A percentile compares a stretch with the other conserved stretches of the same genome.
Evolutionary conservation across 2,888 invertebrate genomes (phyloP).

Genomic region (Pediacus dermestoides): DNA sequence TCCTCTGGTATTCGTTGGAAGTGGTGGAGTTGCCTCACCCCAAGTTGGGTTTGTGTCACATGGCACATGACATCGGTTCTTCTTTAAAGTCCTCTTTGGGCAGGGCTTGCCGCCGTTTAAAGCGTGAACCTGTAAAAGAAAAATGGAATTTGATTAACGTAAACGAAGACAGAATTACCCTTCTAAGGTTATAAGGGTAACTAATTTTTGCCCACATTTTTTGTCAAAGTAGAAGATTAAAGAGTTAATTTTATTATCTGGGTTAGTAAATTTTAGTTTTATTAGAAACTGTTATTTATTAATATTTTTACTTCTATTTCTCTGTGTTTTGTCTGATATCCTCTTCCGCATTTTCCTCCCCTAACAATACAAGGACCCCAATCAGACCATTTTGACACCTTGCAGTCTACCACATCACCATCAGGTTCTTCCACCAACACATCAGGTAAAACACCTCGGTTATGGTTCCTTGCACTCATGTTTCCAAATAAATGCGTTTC

Average conservation of each 20-base stretch:
- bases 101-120: conserved; percentile 55
- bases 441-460: conserved; percentile 3
- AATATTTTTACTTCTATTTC: conserved; percentile 49
- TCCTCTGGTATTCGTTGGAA: no score
- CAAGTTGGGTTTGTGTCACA: conserved; percentile 21
- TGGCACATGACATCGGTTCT: conserved; percentile 40
- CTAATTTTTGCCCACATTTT: no score
- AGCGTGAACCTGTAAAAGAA: conserved; percentile 39
- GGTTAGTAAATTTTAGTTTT: no score
- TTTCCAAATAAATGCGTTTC: conserved; percentile 4
- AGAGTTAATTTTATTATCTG: no score
- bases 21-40: conserved; percentile 9
- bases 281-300: no score
- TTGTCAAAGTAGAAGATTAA: no score
- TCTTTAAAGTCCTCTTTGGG: conserved; percentile 51
- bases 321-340: conserved; percentile 49
- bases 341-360: conserved; percentile 48
- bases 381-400: conserved; percentile 52
- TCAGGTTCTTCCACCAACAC: conserved; percentile 18
- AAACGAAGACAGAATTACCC: conserved; percentile 4
- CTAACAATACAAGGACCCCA: conserved; percentile 51
- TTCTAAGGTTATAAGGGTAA: no score
- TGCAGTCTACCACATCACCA: conserved; percentile 46
- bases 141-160: conserved; percentile 2
- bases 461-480: conserved; percentile 4